Percentiles rank a stretch among this genome's conserved stretches.
These are phyloP conservation scores for Chymomyza procnemis DNA, from an alignment of 2,888 invertebrate genomes.

Conservation along the genomic window DNA sequence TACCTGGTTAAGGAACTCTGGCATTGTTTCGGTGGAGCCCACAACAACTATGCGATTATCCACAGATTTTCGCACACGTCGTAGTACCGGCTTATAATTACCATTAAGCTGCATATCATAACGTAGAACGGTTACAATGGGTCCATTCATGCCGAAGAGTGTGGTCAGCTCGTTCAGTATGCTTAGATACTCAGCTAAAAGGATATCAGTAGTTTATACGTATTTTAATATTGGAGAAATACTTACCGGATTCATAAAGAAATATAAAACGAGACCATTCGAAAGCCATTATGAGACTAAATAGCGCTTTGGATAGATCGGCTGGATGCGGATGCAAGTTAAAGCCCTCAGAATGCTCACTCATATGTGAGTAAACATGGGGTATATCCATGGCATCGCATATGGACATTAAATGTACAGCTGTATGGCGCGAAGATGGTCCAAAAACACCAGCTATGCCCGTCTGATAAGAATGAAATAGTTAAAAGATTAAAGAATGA, in stretches of 20 bases:
- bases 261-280: slow-evolving; percentile 91
- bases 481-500: too few species aligned
- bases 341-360: slow-evolving; percentile 81
- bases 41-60: slow-evolving; percentile 86
- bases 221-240: neutral
- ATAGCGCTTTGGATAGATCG: slow-evolving; percentile 83
- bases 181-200: slow-evolving; percentile 81
- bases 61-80: slow-evolving; percentile 83
- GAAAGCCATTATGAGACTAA: slow-evolving; percentile 85
- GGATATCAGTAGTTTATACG: neutral
- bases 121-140: slow-evolving; percentile 82
- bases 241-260: slow-evolving; percentile 79
- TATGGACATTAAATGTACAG: slow-evolving; percentile 89
- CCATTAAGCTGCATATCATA: slow-evolving; percentile 83
- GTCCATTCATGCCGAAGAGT: slow-evolving; percentile 81
- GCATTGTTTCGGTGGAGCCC: slow-evolving; percentile 82
- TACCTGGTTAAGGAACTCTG: slow-evolving; percentile 80
- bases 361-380: slow-evolving; percentile 88
- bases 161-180: slow-evolving; percentile 86
- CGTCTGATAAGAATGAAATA: slow-evolving; percentile 73
- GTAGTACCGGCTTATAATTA: slow-evolving; percentile 83
- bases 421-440: slow-evolving; percentile 84
- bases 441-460: slow-evolving; percentile 92
- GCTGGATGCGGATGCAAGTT: slow-evolving; percentile 87
- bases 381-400: slow-evolving; percentile 91